A percentile compares a stretch with the other conserved stretches of the same genome.
Conservation (phyloP, 1,140 invertebrate genomes). For the Medauroidea extradentata region DNA sequence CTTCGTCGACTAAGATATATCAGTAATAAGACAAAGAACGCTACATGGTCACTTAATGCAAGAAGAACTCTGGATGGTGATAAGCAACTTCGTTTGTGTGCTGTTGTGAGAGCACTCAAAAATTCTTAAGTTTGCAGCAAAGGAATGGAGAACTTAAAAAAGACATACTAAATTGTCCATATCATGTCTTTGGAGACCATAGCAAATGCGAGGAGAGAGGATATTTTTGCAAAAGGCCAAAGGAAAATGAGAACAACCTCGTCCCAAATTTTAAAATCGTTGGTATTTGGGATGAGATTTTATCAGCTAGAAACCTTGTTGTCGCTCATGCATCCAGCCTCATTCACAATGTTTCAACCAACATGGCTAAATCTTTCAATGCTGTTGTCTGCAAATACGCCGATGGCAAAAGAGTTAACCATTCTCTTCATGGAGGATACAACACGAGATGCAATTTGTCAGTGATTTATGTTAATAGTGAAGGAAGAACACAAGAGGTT, state of each 20-base stretch:
- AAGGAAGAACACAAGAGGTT: background rate
- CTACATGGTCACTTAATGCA: background rate
- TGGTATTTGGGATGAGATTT: conserved; percentile 1
- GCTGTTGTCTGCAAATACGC: background rate
- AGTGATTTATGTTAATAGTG: background rate
- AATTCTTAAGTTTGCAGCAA: background rate
- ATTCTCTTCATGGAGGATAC: background rate
- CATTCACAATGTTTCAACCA: background rate
- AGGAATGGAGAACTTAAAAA: background rate
- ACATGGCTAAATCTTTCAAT: background rate
- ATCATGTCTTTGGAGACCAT: conserved; percentile 6
- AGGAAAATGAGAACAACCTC: background rate
- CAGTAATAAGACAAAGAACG: background rate
- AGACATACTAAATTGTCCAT: conserved; percentile 5
- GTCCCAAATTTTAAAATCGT: background rate
- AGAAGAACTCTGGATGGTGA: background rate
- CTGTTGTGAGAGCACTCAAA: background rate
- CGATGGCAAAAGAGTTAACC: background rate
- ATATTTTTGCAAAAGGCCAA: background rate
- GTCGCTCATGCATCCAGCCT: background rate
- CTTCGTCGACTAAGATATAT: background rate
- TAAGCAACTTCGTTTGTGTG: background rate
- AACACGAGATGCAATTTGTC: background rate
- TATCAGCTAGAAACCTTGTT: background rate
- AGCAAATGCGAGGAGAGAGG: background rate